These are phyloP conservation scores for Stenopsyche tienmushanensis DNA, from an alignment of 1,140 invertebrate genomes.

Conservation along the genomic window DNA sequence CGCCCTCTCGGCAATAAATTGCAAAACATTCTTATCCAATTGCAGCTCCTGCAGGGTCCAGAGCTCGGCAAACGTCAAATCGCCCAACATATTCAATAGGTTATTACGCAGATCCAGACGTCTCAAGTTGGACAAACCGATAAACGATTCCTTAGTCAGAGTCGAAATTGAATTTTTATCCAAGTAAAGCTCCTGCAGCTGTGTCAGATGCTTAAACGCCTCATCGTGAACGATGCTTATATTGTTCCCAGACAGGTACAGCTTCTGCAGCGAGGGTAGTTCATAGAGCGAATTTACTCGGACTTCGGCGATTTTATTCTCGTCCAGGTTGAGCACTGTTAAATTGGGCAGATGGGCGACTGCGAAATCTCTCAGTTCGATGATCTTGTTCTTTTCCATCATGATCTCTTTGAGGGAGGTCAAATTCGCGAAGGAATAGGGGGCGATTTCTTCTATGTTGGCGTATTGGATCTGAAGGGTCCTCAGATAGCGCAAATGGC, in stretches of 20 bases:
- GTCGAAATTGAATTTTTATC: conserved; percentile 69
- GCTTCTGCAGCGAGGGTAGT: conserved; percentile 64
- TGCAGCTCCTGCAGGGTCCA: conserved; percentile 68
- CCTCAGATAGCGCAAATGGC: conserved; percentile 64
- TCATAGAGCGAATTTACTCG: conserved; percentile 69
- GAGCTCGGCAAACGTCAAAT: conserved; percentile 73
- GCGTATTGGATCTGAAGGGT: conserved; percentile 70
- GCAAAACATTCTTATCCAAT: conserved; percentile 67
- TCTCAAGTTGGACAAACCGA: conserved; percentile 64
- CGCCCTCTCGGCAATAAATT: conserved; percentile 68
- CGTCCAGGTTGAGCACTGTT: conserved; percentile 65
- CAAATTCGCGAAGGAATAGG: conserved; percentile 70
- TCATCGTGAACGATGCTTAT: conserved; percentile 70
- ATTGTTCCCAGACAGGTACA: conserved; percentile 70
- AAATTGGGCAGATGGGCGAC: conserved; percentile 69
- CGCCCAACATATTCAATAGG: conserved; percentile 68
- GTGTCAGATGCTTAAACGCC: conserved; percentile 66
- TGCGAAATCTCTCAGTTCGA: conserved; percentile 61
- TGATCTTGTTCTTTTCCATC: conserved; percentile 67
- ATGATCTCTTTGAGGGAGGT: conserved; percentile 65
- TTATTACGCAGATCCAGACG: conserved; percentile 70
- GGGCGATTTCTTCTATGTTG: conserved; percentile 64
- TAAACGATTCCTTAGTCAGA: conserved; percentile 68
- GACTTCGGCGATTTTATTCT: conserved; percentile 71
- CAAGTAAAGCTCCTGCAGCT: conserved; percentile 67